Conservation (phyloP, 1,140 invertebrate species). For the Asbolus verrucosus region DNA sequence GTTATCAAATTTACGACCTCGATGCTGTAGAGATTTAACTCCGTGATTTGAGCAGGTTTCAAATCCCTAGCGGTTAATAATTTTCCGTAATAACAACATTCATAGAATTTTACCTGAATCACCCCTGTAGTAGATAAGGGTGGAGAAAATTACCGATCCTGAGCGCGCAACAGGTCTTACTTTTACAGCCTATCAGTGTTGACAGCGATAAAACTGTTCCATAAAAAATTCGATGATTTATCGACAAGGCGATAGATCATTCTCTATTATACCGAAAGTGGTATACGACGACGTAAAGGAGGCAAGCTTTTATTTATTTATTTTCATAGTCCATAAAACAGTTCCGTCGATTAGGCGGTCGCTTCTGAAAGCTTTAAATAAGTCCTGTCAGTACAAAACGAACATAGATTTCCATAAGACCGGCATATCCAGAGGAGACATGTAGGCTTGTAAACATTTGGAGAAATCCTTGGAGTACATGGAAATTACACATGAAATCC, state of each 20-base stretch:
- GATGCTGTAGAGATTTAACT: too few relatives aligned
- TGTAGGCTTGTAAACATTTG: slow-evolving; percentile 4
- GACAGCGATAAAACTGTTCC: neutral
- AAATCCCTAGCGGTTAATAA: neutral
- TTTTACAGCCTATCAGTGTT: neutral
- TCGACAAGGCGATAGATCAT: neutral
- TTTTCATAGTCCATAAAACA: neutral
- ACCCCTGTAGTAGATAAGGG: neutral
- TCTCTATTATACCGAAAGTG: neutral
- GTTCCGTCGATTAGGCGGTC: neutral
- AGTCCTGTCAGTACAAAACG: neutral
- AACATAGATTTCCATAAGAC: slow-evolving; percentile 6
- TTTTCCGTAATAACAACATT: neutral
- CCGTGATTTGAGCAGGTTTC: too few relatives aligned
- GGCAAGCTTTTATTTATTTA: slow-evolving; percentile 21
- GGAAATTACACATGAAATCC: slow-evolving; percentile 35
- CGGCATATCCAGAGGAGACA: neutral
- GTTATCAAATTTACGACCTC: too few relatives aligned
- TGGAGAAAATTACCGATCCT: neutral
- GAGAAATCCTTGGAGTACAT: slow-evolving; percentile 36
- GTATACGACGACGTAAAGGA: too few relatives aligned
- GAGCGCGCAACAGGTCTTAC: slow-evolving; percentile 10
- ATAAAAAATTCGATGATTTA: neutral
- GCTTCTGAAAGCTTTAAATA: slow-evolving; percentile 6
- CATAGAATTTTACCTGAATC: neutral